phyloP scores from a whole-genome alignment of 2,113 vertebrate genomes.

The Callaeas wilsoni region DNA sequence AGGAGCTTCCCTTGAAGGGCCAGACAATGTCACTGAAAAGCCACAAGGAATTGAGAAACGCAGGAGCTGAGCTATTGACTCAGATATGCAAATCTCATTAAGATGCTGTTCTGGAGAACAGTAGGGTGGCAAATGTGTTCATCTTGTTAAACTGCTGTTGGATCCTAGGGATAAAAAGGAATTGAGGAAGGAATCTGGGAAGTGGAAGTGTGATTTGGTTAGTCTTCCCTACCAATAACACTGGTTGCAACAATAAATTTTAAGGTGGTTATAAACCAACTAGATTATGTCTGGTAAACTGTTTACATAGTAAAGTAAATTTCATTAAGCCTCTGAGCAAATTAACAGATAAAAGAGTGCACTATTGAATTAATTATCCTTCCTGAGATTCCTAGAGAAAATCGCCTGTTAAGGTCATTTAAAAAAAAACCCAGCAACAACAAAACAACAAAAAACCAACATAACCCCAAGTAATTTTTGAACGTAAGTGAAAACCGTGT shows the following conservation, averaged over 20 bases:
- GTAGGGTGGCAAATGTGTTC: not conserved
- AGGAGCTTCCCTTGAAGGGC: not conserved
- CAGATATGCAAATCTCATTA: constrained; percentile 24
- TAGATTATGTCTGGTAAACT: not conserved
- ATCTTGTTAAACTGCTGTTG: not conserved
- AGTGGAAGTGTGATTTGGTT: not conserved
- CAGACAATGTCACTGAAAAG: not conserved
- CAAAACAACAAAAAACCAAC: not conserved
- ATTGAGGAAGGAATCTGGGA: not conserved
- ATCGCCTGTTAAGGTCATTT: not conserved
- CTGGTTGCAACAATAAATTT: not conserved
- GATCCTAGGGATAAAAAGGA: not conserved
- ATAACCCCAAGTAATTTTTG: not conserved
- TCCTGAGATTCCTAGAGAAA: not conserved
- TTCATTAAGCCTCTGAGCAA: not conserved
- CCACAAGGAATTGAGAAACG: not conserved
- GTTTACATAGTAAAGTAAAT: not conserved
- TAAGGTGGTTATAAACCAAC: not conserved
- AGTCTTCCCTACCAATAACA: not conserved
- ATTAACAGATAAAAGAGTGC: not conserved
- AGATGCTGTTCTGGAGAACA: not conserved
- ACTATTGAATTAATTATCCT: not conserved
- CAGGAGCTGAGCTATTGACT: not conserved
- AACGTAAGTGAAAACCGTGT: not conserved
- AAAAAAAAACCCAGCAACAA: not conserved